Base-by-base conservation (phyloP, 2,888 invertebrate species). In the Tolmerus cingulatus region DNA sequence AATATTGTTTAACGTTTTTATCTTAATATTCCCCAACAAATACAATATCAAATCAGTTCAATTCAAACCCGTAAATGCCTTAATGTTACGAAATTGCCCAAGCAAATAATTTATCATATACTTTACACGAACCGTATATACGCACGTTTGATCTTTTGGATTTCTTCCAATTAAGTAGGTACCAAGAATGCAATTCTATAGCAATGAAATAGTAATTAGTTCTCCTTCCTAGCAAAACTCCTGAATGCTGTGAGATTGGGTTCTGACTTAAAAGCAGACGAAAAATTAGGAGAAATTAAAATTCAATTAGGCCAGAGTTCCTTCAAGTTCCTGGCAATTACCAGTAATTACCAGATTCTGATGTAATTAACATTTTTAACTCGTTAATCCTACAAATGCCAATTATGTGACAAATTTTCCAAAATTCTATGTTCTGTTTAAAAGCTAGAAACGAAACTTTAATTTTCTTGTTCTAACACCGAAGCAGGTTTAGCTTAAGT, bases 211-310 rank as follows among this genome's bases (percentile, higher is more conserved):
- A 84, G 84, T 74, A 84, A 84, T 84, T 84, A 84, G 40, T 74
- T 40, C 43, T 84, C 74, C 74, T 74, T 84, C 37, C 37, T 14
- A 74, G 12, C 40, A 74, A 84, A 66, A 74, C n/a, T 40, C 27
- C 30, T 40, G 74, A 23, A 66, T 74, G 30, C 43, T 55, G 19
- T n/a, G 66, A 14, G 12, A 43, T 16, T 12, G 5, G 40, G 74
- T 23, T 74, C 40, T 40, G 40, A 27, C 23, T 66, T 66, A 74
- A 74, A 34, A 43, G 74, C 40, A 19, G 40, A 55, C 23, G 40
- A 84, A 84, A 84, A 84, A 84, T 84, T 84, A 74, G 84, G 23
- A 66, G 57, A 84, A 84, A 74, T 84, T 84, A 84, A 84, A 84
- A 74, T 84, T 84, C 84, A 84, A 84, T 84, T 84, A 84, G 74